Base-by-base conservation (phyloP, 2,888 invertebrate species). In the Drosophila greeni region DNA sequence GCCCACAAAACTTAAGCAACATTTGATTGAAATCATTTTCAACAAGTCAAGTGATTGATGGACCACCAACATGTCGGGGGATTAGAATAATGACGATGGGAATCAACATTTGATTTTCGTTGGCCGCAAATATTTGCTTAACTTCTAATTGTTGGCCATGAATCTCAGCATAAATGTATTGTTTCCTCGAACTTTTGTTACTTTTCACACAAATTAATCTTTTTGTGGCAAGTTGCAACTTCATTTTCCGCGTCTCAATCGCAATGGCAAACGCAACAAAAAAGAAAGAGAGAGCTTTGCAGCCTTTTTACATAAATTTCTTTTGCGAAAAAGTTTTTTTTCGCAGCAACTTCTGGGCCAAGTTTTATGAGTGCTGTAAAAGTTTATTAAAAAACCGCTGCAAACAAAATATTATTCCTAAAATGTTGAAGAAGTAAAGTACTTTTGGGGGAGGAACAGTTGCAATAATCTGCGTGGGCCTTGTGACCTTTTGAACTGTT, bases 351-450 rank as follows among this genome's bases (percentile, higher is more conserved):
- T 76, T 77, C 42, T 59, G 64, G 57, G 53, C 61, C 71, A 82
- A 79, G 82, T 79, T 82, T 84, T 84, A 84, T 82, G 80, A 84
- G 74, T 68, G 67, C 66, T 54, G 70, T 62, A 60, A 72, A 84
- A 79, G 72, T 84, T 84, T 76, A 84, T 82, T 84, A 79, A 66
- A 66, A 47, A 66, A 51, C 67, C 53, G 60, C 70, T 14, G 62
- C 75, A 65, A 79, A 65, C 72, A 79, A 84, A 82, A 82, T 84
- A 79, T 79, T 82, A 73, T 82, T 73, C 62, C 62, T 67, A 60
- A 70, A 79, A 80, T 66, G 74, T 62, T 48, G 11, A 47, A 33
- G 20, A 26, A 40, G 29, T 26, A 37, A 29, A 40, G 29, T 42
- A 37, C 57, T n/a, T 29, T 31, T 33, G 36, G 9, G n/a, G 29